Conservation (phyloP, 2,888 invertebrate species). For the Drosophila cyrtoloma region DNA sequence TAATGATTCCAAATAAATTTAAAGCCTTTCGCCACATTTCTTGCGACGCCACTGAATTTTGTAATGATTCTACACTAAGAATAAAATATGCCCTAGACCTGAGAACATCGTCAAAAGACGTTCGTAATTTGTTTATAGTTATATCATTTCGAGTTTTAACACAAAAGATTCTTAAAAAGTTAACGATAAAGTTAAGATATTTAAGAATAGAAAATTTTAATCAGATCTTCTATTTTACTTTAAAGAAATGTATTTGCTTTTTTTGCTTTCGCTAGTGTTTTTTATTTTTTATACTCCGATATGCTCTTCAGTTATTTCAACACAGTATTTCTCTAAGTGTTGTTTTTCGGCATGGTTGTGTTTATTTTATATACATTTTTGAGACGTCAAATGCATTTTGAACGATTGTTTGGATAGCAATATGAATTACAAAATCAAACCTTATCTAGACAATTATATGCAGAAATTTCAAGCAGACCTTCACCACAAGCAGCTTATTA, state of each 20-base stretch:
- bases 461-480: neutral
- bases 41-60: too few species aligned
- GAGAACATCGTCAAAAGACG: neutral
- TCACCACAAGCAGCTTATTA: neutral
- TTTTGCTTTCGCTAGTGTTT: neutral
- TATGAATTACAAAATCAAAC: neutral
- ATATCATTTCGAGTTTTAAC: neutral
- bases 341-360: neutral
- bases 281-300: neutral
- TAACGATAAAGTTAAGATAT: neutral
- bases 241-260: too few species aligned
- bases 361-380: neutral
- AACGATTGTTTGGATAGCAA: neutral
- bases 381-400: neutral
- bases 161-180: neutral
- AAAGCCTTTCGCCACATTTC: constrained; percentile 1
- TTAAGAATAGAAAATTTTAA: neutral
- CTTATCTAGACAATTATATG: neutral
- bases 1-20: constrained; percentile 1
- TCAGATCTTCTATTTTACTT: neutral
- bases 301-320: too few species aligned
- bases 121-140: neutral
- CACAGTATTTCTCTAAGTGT: neutral
- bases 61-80: constrained; percentile 1
- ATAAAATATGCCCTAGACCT: neutral